Base-by-base conservation (phyloP, 1,140 invertebrate species). In the Drosophila ficusphila region DNA sequence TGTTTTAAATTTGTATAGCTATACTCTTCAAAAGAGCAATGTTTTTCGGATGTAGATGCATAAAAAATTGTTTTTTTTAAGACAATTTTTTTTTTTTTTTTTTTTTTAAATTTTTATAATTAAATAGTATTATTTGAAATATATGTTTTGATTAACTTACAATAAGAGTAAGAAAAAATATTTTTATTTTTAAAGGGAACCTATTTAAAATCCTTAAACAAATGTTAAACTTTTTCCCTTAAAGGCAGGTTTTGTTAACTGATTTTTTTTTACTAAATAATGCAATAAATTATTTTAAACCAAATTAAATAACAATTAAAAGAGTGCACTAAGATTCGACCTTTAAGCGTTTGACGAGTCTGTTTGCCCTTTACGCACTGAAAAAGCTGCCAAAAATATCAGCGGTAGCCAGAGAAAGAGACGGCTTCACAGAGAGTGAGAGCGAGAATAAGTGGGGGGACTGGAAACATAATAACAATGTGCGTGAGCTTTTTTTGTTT, bases 351-450 rank as follows among this genome's bases (percentile, higher is more conserved):
- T 61, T 36, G 29, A n/a, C n/a, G n/a, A n/a, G n/a, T 21, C 18
- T 44, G 56, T 33, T 68, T 46, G 9, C 16, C 29, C n/a, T 12
- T 39, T 56, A 54, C 68, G 42, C 67, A 58, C 34, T 36, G 48
- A 58, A 64, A 77, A 81, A 74, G 64, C 81, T 64, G 67, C 76
- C 81, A 74, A 85, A 72, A 86, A 79, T 77, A 83, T 61, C 58
- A 83, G 42, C 42, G 48, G 56, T 19, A 62, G 58, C 36, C 39
- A 21, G 12, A 39, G 39, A 65, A 47, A 60, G 53, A 61, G 42
- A 58, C 18, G 42, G 53, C 16, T 11, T 51, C 25, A 47, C 6
- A 3, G 36, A 46, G 25, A 60, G 39, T 27, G 41, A 21, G 12
- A 48, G 11, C 47, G 41, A 41, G 52, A 23, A 44, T 29, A 39